Evolutionary conservation across 2,797 vertebrate species (phyloP), one percentile per base, ranked within the genome.

Genomic region (Sebastes kiyomatsui): DNA sequence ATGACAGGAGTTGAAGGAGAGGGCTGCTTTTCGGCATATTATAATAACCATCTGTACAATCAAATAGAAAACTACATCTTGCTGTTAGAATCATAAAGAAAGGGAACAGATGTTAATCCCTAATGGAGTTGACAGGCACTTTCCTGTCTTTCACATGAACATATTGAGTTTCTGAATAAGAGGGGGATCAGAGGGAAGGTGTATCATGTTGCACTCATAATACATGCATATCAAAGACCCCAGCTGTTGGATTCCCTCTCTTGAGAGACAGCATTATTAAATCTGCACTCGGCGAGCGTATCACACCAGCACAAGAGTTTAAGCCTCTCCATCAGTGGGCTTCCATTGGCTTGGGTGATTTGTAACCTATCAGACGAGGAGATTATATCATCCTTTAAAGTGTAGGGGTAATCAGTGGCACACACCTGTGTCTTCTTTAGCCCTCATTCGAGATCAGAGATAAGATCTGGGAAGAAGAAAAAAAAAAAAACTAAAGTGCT

Each of bases 161-260:
- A 95, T 95, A 95, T 96, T 96, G 95, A 94, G 96, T 97, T 97
- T 96, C 96, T 96, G 96, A 96, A 96, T 95, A 96, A 97, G 96
- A 96, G 95, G 95, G 90, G 97, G 96, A 96, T 97, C 96, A 95
- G 95, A 96, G 96, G 96, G 96, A 97, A 97, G 97, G 96, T 96
- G 90, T 97, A 98, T 98, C 97, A 92, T 96, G 97, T 98, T 99
- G 97, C 98, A 97, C 93, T 94, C 97, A 96, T 97, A 97, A 96
- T 95, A 96, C 96, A 97, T 96, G 97, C 96, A 97, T 98, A 98
- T 98, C 97, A 98, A 96, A 95, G 97, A 97, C 93, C 97, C 96
- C 97, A 98, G 97, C 97, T 99, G 98, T 96, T 96, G 94, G 94
- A 94, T 95, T 93, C 95, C 95, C 96, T 95, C 97, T 97, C 97